These are phyloP conservation scores for Pseudopleuronectes americanus DNA, from an alignment of 2,797 vertebrate species.

Conservation along the genomic window DNA sequence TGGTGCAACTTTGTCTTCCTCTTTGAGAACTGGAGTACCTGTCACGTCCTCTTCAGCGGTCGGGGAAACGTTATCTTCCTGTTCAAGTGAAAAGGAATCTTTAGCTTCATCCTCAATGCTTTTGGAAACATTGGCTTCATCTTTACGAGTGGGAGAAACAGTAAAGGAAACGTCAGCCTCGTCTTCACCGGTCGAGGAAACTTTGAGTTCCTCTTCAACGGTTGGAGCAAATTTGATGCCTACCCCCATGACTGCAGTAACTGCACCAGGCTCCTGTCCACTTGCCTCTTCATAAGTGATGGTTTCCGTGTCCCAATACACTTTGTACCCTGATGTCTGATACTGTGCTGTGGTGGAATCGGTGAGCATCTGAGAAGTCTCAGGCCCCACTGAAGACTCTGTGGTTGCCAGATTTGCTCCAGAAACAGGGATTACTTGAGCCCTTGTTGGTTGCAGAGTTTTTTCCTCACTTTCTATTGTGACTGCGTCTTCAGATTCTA, in stretches of 20 bases:
- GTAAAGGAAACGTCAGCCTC: neutral
- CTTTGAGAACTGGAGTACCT: conserved; percentile 4
- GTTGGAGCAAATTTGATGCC: conserved; percentile 4
- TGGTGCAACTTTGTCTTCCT: neutral
- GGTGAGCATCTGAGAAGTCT: conserved; percentile 35
- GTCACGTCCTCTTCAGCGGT: conserved; percentile 2
- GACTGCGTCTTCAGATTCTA: conserved; percentile 60
- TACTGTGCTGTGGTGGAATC: conserved; percentile 22
- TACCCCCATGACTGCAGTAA: conserved; percentile 27
- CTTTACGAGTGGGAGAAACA: neutral
- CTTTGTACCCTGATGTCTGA: conserved; percentile 49
- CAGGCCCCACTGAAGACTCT: conserved; percentile 38
- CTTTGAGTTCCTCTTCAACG: neutral
- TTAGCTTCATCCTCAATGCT: neutral
- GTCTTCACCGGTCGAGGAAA: neutral
- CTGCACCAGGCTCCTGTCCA: conserved; percentile 57
- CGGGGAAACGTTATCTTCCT: neutral
- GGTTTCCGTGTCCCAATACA: conserved; percentile 43
- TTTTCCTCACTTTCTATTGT: conserved; percentile 56
- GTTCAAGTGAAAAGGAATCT: neutral
- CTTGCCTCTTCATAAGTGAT: conserved; percentile 67
- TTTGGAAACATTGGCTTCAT: neutral
- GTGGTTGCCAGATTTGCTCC: conserved; percentile 40
- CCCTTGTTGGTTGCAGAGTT: conserved; percentile 24
- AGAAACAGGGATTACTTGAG: conserved; percentile 31